Conservation (phyloP, 2,888 invertebrate species). For the Criorhina ranunculi region DNA sequence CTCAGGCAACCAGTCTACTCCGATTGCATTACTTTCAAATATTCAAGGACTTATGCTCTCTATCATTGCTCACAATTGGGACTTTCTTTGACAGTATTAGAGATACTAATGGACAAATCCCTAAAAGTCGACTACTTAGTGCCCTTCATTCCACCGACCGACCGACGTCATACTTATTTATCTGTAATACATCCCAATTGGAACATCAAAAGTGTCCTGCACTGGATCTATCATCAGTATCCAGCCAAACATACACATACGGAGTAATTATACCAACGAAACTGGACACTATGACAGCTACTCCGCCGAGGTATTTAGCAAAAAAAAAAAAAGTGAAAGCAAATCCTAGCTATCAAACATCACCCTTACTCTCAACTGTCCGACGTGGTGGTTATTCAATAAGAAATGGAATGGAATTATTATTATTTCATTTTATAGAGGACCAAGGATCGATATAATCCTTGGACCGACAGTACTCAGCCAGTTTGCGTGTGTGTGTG, state of each 20-base stretch:
- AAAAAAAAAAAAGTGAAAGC: constrained; percentile 14
- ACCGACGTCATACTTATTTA: not conserved
- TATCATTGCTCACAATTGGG: not conserved
- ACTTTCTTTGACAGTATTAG: constrained; percentile 1
- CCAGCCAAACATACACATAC: not conserved
- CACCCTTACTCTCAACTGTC: constrained; percentile 5
- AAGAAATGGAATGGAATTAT: constrained; percentile 69
- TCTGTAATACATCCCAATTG: constrained; percentile 20
- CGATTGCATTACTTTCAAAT: not conserved
- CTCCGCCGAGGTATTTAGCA: constrained; percentile 58
- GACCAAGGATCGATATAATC: constrained; percentile 68
- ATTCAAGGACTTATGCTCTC: constrained; percentile 10
- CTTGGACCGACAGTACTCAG: constrained; percentile 61
- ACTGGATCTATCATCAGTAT: constrained; percentile 14
- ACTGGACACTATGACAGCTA: constrained; percentile 71
- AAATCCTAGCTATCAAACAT: constrained; percentile 56
- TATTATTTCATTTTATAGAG: constrained; percentile 68
- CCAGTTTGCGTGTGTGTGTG: constrained; percentile 16
- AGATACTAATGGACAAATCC: constrained; percentile 18
- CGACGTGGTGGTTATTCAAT: constrained; percentile 62
- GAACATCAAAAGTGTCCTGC: constrained; percentile 23
- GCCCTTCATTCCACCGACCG: constrained; percentile 23
- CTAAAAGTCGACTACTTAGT: constrained; percentile 45
- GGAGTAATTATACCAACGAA: constrained; percentile 68
- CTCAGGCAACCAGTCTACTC: not conserved